Conservation (phyloP, 2,888 invertebrate genomes). For the Scrobipalpa atriplicella region DNA sequence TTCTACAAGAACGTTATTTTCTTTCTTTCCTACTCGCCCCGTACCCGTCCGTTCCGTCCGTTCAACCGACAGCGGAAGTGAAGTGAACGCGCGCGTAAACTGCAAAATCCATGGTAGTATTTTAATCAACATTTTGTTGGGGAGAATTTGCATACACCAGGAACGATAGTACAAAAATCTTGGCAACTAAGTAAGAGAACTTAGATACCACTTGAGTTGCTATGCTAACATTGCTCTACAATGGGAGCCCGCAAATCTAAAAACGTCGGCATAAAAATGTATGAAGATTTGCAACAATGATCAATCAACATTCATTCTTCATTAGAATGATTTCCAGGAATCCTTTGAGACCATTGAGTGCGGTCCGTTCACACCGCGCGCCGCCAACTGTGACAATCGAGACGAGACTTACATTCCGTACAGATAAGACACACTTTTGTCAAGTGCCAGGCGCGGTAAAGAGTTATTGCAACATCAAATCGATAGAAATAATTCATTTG, state of each 20-base stretch:
- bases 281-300: constrained; percentile 34
- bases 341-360: constrained; percentile 34
- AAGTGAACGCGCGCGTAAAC: constrained; percentile 77
- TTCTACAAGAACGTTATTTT: constrained; percentile 77
- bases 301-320: constrained; percentile 34
- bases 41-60: constrained; percentile 64
- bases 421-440: constrained; percentile 19
- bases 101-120: constrained; percentile 55
- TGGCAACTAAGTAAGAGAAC: not conserved
- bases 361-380: constrained; percentile 30
- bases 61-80: constrained; percentile 80
- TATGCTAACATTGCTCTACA: not conserved
- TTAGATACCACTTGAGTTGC: not conserved
- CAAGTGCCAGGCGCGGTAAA: not conserved
- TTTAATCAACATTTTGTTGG: constrained; percentile 35
- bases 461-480: constrained; percentile 29
- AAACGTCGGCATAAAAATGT: constrained; percentile 22
- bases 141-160: constrained; percentile 33
- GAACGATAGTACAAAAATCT: not conserved
- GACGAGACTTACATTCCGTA: constrained; percentile 13
- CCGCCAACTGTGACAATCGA: constrained; percentile 24
- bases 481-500: constrained; percentile 31
- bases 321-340: constrained; percentile 33
- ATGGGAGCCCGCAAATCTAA: not conserved
- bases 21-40: constrained; percentile 74